Evolutionary conservation across 1,140 invertebrate genomes (phyloP), one percentile per base, ranked within the genome.

Genomic region (Lutraria rhynchaena): DNA sequence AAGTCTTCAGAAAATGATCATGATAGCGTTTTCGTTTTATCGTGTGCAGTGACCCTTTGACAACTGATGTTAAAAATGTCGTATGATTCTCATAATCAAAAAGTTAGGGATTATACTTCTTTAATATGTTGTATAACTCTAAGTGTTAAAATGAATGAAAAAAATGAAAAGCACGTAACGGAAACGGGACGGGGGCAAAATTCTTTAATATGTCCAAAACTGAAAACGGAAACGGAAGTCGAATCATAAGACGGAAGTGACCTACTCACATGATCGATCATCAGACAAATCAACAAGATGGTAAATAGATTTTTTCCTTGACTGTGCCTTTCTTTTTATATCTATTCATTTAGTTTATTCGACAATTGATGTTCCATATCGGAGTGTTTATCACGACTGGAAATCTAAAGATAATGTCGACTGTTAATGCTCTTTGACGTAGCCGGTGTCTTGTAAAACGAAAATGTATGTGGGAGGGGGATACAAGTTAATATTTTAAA

Each of bases 201-300:
- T 58, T 58, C 11, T 9, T 31, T 22, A n/a, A n/a, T n/a, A n/a
- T n/a, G n/a, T n/a, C n/a, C n/a, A n/a, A 67, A 53, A 80, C n/a
- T 7, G 60, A 67, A 67, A 80, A 49, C 63, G 76, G 76, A 81
- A 81, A 63, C 78, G 78, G 78, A 81, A 73, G 19, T 17, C 19
- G 41, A 22, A n/a, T 29, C 19, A 33, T 11, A 35, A 35, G 69
- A 7, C 67, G 78, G 69, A 81, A 65, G 57, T 81, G 78, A 55
- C 46, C 57, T 63, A 73, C 78, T 81, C 78, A 81, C 58, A 81
- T 81, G 78, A 81, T 81, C 37, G 78, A 81, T 81, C 78, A 81
- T 74, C 78, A 63, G 78, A 81, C 60, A 81, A 27, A 81, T 63
- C 58, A 63, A 73, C 78, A 73, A 81, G 29, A 81, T 81, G 67